Percentiles rank a stretch among this genome's conserved stretches.
phyloP scores from a whole-genome alignment of 1,140 invertebrate species.

The Marisa cornuarietis region DNA sequence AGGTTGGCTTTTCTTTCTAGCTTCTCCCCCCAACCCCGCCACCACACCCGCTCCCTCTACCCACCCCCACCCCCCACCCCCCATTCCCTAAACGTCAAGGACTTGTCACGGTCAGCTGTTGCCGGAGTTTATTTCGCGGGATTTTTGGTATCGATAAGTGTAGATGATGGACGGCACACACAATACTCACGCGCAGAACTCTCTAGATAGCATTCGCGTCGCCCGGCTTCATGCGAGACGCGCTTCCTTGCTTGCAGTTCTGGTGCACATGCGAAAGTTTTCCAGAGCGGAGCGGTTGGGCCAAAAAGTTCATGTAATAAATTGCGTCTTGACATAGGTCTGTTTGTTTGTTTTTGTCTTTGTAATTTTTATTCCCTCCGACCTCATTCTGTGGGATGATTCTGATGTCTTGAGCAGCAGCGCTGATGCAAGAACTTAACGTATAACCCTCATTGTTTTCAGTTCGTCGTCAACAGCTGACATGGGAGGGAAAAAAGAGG shows the following conservation, averaged over 20 bases:
- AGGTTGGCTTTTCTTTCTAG: neutral
- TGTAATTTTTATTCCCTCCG: no score
- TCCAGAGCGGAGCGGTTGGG: no score
- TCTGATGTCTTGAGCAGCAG: no score
- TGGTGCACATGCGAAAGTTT: neutral
- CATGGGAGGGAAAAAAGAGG: no score
- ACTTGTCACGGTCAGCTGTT: neutral
- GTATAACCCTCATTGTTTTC: no score
- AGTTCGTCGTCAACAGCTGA: no score
- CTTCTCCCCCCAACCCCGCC: neutral
- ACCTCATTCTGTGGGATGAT: no score
- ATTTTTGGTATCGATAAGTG: neutral
- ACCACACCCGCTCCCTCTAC: neutral
- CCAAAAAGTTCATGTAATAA: no score
- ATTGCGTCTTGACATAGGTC: no score
- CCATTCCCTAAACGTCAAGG: neutral
- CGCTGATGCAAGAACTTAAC: no score
- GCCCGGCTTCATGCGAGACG: neutral
- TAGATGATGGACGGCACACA: neutral
- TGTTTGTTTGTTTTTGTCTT: no score
- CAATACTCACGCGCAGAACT: neutral
- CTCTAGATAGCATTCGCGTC: neutral
- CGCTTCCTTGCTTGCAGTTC: neutral
- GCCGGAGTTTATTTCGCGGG: neutral
- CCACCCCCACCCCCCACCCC: conserved; percentile 2